Evolutionary conservation across 64 coral and sea anemone species (phyloP), one percentile per base, ranked within the genome.

Genomic region (Montipora cactus): DNA sequence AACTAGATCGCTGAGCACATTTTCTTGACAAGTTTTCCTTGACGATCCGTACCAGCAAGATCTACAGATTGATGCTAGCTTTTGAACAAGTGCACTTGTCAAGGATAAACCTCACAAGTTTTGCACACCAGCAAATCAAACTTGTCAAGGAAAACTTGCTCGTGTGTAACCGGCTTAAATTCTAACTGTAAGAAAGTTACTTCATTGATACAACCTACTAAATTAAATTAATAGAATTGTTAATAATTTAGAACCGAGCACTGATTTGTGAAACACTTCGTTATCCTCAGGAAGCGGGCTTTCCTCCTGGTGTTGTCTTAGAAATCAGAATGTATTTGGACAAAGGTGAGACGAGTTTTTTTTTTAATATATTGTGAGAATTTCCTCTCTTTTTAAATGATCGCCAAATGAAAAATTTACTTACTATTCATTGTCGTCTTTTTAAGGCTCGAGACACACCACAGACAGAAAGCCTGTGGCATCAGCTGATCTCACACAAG

Each of bases 261-360:
- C 68, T 71, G 68, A 71, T 8, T 71, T 71, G 20, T 71, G 5
- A 71, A 23, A 22, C 19, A 71, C 8, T 44, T 85, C 59, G 14
- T 52, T 81, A 93, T 79, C 1, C 44, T 49, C 57, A 98, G 96
- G 96, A 98, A 79, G 96, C 96, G 5, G 90, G 74, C 2, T 98
- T 98, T 81, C 86, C 96, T 71, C 96, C 93, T 55, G 96, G 96
- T 81, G 96, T 95, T 20, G 95, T 98, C 74, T 75, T 98, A 52
- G 96, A 98, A 90, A 98, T 98, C 76, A 91, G 86, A 61, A 95
- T 98, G 90, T 98, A 93, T 75, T 61, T 98, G 13, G 93, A 98
- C 44, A 95, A 95, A 92, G 87, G 89, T 89, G 52, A 46, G 84
- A 11, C 4, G 12, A 8, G 4, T 83, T 5, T 25, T 47, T 7